Conservation (phyloP, 2,888 invertebrate genomes). For the Diaperis boleti region DNA sequence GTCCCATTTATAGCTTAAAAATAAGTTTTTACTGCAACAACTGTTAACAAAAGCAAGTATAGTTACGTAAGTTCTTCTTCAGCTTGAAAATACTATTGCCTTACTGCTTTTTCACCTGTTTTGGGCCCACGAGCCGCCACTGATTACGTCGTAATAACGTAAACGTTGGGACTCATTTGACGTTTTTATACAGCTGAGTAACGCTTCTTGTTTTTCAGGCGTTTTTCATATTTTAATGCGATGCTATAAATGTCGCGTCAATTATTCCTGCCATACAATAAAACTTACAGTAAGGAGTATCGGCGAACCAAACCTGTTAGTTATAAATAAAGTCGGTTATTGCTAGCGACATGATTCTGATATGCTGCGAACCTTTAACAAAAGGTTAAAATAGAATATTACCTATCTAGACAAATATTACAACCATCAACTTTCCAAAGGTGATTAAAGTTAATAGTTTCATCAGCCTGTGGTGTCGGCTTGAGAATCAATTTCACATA, state of each 20-base stretch:
- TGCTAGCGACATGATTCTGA: constrained; percentile 29
- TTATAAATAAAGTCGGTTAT: constrained; percentile 38
- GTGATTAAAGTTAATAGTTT: constrained; percentile 3
- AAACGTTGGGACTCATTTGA: constrained; percentile 5
- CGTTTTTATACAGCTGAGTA: constrained; percentile 28
- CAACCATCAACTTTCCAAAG: constrained; percentile 15
- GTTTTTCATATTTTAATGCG: constrained; percentile 34
- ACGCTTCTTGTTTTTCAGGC: constrained; percentile 34
- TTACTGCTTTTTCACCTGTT: too few relatives aligned
- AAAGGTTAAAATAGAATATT: constrained; percentile 35
- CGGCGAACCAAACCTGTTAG: constrained; percentile 29
- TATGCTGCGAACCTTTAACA: constrained; percentile 32
- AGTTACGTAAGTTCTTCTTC: too few relatives aligned
- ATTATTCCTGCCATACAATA: constrained; percentile 33
- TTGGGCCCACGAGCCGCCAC: too few relatives aligned
- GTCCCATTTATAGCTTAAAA: too few relatives aligned
- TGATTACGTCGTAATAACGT: too few relatives aligned
- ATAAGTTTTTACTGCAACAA: too few relatives aligned
- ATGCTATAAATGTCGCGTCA: constrained; percentile 38
- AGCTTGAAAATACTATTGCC: too few relatives aligned
- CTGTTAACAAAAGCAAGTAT: too few relatives aligned
- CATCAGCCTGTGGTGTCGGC: not conserved
- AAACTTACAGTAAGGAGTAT: constrained; percentile 32
- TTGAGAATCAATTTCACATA: not conserved
- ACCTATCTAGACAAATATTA: constrained; percentile 24